These are phyloP conservation scores for Scaptodrosophila lebanonensis DNA, from an alignment of 1,140 invertebrate species.

Conservation along the genomic window DNA sequence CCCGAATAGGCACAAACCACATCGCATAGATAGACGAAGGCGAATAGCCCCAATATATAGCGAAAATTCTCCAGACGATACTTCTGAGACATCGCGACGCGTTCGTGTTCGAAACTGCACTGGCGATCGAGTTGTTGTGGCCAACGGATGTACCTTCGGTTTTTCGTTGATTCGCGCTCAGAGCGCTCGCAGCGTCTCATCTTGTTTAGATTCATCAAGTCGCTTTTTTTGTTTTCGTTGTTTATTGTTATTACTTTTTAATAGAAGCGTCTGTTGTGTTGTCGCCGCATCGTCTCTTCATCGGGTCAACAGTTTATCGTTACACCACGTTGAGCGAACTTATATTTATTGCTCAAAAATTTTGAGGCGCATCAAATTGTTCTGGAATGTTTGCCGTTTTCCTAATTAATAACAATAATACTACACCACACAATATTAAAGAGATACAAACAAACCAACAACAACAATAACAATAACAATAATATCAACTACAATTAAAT, in stretches of 20 bases:
- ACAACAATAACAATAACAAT: too few relatives aligned
- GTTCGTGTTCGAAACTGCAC: conserved; percentile 51
- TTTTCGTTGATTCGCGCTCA: background rate
- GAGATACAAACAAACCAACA: too few relatives aligned
- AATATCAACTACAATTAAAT: too few relatives aligned
- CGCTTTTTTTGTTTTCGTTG: conserved; percentile 28
- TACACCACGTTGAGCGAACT: conserved; percentile 5
- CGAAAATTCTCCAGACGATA: conserved; percentile 8
- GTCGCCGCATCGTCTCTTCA: conserved; percentile 20
- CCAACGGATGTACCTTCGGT: conserved; percentile 2
- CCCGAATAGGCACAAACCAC: conserved; percentile 53
- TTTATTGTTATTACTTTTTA: conserved; percentile 69
- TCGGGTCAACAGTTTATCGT: conserved; percentile 59
- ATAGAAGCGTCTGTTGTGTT: conserved; percentile 42
- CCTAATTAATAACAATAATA: conserved; percentile 32
- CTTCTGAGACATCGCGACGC: conserved; percentile 43
- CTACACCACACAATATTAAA: too few relatives aligned
- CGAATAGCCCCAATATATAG: background rate
- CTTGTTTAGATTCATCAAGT: conserved; percentile 47
- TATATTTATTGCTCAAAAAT: background rate
- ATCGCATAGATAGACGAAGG: background rate
- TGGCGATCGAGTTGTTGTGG: conserved; percentile 26
- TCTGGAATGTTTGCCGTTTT: conserved; percentile 43
- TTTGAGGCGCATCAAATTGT: conserved; percentile 42
- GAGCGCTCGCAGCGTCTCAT: too few relatives aligned